These are phyloP conservation scores for Rhimphoctona megacephalus DNA, from an alignment of 2,888 invertebrate genomes.

Conservation along the genomic window DNA sequence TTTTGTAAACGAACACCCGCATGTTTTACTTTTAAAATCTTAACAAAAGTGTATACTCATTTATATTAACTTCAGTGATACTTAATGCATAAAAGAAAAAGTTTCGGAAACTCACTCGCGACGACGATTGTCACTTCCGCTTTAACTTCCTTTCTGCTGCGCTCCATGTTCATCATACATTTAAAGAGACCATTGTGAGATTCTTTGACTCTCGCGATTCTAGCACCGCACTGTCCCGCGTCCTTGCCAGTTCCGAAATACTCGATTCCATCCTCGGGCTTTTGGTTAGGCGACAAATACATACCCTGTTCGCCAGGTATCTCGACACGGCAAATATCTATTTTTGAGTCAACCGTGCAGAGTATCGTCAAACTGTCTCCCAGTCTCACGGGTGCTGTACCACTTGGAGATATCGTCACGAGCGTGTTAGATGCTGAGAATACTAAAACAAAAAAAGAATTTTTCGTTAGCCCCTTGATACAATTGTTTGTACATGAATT, in stretches of 20 bases:
- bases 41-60: neutral
- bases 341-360: slow-evolving; percentile 87
- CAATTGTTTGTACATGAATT: neutral
- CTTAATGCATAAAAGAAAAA: slow-evolving; percentile 36
- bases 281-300: slow-evolving; percentile 70
- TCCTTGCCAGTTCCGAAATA: slow-evolving; percentile 86
- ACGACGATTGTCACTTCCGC: slow-evolving; percentile 89
- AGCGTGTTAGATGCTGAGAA: slow-evolving; percentile 38
- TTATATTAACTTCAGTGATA: neutral
- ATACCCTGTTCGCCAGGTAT: slow-evolving; percentile 77
- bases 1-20: neutral
- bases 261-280: slow-evolving; percentile 78
- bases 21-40: slow-evolving; percentile 19
- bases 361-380: slow-evolving; percentile 87
- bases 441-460: neutral
- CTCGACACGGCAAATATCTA: slow-evolving; percentile 88
- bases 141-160: slow-evolving; percentile 87
- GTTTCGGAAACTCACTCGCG: slow-evolving; percentile 88
- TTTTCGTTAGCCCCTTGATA: neutral
- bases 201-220: slow-evolving; percentile 88
- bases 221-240: slow-evolving; percentile 90
- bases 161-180: slow-evolving; percentile 88
- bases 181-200: slow-evolving; percentile 90
- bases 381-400: slow-evolving; percentile 86
- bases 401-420: slow-evolving; percentile 83